phyloP scores from a whole-genome alignment of 1,140 invertebrate species.

The Lucilia sericata region DNA sequence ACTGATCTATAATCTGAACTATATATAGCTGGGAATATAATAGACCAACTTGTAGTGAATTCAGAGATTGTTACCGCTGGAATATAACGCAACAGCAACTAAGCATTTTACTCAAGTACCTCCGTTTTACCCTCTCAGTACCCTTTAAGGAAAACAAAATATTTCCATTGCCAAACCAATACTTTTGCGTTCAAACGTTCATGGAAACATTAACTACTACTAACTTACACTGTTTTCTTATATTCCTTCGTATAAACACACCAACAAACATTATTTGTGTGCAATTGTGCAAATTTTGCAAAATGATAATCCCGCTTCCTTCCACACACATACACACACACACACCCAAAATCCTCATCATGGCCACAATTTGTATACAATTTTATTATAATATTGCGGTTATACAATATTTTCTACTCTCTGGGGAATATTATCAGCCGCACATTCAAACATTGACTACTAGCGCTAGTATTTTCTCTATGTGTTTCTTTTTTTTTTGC shows the following conservation, averaged over 20 bases:
- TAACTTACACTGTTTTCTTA: not conserved
- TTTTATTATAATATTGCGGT: constrained; percentile 29
- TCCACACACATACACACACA: not conserved
- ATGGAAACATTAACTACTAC: not conserved
- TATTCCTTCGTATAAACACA: not conserved
- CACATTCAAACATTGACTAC: not conserved
- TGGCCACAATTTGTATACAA: constrained; percentile 13
- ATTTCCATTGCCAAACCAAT: constrained; percentile 1
- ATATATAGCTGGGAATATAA: no score
- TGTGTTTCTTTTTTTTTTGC: not conserved
- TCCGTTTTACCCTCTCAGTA: not conserved
- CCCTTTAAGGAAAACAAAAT: constrained; percentile 4
- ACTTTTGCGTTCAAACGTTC: not conserved
- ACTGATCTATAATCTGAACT: no score
- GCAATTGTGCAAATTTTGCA: constrained; percentile 23
- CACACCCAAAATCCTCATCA: not conserved
- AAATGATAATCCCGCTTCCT: not conserved
- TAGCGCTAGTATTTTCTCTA: not conserved
- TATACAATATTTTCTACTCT: constrained; percentile 16
- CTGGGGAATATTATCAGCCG: constrained; percentile 19
- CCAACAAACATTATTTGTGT: not conserved
- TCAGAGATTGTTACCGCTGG: no score
- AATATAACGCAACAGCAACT: no score
- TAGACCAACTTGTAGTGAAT: no score
- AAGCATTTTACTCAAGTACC: no score